Conservation (phyloP, 2,797 vertebrate genomes). For the Cyprinodon diabolis region DNA sequence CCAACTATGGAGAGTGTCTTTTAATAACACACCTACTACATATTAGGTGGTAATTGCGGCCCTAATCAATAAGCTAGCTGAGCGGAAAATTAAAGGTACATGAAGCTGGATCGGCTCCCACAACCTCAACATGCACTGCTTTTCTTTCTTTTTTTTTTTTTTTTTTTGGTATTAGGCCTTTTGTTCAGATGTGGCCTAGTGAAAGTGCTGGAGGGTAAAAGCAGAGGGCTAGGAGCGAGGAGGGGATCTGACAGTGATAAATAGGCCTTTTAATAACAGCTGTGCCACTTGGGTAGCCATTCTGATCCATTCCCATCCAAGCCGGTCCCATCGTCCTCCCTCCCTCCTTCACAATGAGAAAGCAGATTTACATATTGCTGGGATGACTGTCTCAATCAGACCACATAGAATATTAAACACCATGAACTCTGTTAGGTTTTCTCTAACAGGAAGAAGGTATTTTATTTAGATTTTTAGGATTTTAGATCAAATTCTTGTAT, state of each 20-base stretch:
- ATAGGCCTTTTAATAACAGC: conserved; percentile 90
- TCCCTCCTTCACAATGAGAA: conserved; percentile 49
- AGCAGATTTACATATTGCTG: conserved; percentile 69
- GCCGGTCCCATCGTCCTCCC: conserved; percentile 57
- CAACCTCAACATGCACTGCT: conserved; percentile 46
- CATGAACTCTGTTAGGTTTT: conserved; percentile 20
- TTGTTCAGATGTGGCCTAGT: conserved; percentile 81
- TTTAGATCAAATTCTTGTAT: conserved; percentile 32
- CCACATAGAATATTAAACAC: conserved; percentile 45
- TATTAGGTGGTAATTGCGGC: conserved; percentile 87
- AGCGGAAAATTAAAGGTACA: conserved; percentile 89
- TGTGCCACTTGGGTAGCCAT: conserved; percentile 83
- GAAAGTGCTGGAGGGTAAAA: conserved; percentile 77
- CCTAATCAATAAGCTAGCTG: conserved; percentile 89
- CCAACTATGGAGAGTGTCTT: conserved; percentile 86
- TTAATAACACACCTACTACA: conserved; percentile 85
- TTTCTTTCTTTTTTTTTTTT: conserved; percentile 31
- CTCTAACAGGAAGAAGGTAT: conserved; percentile 36
- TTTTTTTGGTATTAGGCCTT: conserved; percentile 68
- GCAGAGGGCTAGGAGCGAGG: conserved; percentile 73
- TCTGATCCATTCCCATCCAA: conserved; percentile 75
- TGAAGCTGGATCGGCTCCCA: conserved; percentile 42
- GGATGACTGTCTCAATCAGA: conserved; percentile 58
- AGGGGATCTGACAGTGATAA: conserved; percentile 87
- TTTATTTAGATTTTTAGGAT: conserved; percentile 56